phyloP scores from a whole-genome alignment of 2,797 vertebrate genomes.

The Phoebastria nigripes region DNA sequence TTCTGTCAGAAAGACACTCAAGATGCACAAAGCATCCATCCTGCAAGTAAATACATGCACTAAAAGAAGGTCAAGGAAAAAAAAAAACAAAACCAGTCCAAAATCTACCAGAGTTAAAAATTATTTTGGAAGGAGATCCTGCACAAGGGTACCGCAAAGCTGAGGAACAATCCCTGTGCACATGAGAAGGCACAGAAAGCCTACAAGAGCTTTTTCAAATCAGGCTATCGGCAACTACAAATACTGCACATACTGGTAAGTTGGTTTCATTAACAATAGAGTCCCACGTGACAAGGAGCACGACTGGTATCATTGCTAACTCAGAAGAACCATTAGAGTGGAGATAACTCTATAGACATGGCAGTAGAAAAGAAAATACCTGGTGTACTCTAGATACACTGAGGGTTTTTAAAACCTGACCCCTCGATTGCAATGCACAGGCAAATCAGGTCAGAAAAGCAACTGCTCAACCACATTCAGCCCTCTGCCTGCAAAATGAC shows the following conservation, averaged over 20 bases:
- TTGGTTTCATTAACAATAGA: background rate
- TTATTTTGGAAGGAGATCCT: background rate
- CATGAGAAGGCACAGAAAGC: background rate
- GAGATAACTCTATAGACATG: background rate
- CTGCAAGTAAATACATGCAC: background rate
- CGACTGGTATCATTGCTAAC: fast-evolving
- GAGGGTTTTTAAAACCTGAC: background rate
- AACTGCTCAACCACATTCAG: background rate
- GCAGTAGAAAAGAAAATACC: background rate
- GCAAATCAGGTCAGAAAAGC: background rate
- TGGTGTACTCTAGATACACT: background rate
- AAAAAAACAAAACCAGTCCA: background rate
- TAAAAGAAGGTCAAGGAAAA: background rate
- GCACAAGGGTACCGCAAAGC: background rate
- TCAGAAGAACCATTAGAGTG: background rate
- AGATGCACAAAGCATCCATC: background rate
- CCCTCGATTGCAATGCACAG: fast-evolving
- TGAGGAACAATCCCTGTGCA: background rate
- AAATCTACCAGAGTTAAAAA: background rate
- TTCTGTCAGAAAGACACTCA: background rate
- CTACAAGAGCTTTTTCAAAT: background rate
- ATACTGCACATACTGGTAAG: background rate
- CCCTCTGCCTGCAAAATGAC: background rate
- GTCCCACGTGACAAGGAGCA: background rate
- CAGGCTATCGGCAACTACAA: background rate